Percentiles rank a stretch among this genome's conserved stretches.
These are phyloP conservation scores for Mohoua ochrocephala DNA, from an alignment of 2,113 vertebrate genomes.

Conservation along the genomic window DNA sequence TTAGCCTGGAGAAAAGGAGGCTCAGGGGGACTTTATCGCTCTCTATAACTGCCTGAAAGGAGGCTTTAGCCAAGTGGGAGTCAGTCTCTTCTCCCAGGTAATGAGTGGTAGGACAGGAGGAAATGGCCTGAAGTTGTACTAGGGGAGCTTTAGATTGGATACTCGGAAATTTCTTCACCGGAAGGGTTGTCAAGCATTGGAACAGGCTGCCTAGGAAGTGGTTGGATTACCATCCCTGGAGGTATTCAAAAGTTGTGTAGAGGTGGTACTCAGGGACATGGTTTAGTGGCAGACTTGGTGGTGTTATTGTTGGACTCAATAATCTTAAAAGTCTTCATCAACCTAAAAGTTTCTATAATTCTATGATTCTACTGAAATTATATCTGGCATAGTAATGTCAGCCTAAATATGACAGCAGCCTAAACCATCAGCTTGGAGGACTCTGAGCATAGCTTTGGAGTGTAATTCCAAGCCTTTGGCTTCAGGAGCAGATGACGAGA, in stretches of 20 bases:
- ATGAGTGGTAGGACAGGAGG: background rate
- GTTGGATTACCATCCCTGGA: background rate
- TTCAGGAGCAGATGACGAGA: background rate
- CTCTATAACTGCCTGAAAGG: background rate
- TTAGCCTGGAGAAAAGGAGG: background rate
- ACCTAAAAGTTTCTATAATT: background rate
- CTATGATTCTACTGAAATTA: background rate
- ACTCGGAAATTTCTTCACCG: background rate
- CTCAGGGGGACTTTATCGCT: fast-evolving
- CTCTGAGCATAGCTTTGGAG: background rate
- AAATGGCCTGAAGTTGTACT: background rate
- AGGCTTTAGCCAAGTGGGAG: fast-evolving
- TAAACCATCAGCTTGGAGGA: background rate
- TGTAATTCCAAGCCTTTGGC: background rate
- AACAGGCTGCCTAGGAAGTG: background rate
- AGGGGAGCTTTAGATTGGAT: background rate
- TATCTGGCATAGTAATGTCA: background rate
- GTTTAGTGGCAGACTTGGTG: background rate
- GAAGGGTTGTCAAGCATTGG: background rate
- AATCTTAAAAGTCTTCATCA: background rate
- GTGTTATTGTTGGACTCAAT: fast-evolving
- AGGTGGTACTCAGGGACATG: background rate
- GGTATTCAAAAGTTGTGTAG: background rate
- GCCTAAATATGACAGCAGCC: background rate
- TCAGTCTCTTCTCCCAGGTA: background rate